phyloP scores from a whole-genome alignment of 2,888 invertebrate genomes.

The Odontomyia ornata region DNA sequence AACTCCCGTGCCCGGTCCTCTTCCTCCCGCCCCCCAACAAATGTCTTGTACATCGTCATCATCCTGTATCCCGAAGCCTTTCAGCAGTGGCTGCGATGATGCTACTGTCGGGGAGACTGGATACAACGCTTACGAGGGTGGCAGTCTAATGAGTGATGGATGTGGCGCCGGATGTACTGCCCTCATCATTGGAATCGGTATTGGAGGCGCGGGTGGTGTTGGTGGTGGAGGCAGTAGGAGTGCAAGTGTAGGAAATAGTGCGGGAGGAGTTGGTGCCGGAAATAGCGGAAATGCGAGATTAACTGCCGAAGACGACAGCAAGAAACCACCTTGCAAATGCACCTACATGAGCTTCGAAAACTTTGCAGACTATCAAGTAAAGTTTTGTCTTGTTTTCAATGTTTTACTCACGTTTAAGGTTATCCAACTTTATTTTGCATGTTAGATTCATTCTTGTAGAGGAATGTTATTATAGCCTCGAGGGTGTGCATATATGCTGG shows the following conservation, averaged over 20 bases:
- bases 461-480: no score
- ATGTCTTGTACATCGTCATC: constrained; percentile 31
- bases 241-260: neutral
- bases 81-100: neutral
- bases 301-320: constrained; percentile 26
- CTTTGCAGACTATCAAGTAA: constrained; percentile 42
- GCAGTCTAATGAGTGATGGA: constrained; percentile 41
- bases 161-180: constrained; percentile 44
- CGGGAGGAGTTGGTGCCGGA: neutral
- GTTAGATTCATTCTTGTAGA: no score
- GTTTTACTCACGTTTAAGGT: no score
- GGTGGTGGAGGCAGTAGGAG: neutral
- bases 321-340: constrained; percentile 39
- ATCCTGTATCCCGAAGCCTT: constrained; percentile 35
- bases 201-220: constrained; percentile 10
- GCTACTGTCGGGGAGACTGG: neutral
- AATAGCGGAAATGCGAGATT: constrained; percentile 30
- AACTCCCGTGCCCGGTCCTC: neutral
- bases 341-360: constrained; percentile 39
- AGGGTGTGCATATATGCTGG: no score
- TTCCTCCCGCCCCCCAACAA: neutral
- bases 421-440: no score
- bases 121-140: constrained; percentile 18
- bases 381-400: neutral
- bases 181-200: constrained; percentile 34